Percentiles rank a stretch among this genome's conserved stretches.
phyloP scores from a whole-genome alignment of 2,113 vertebrate species.

The Lontra canadensis region DNA sequence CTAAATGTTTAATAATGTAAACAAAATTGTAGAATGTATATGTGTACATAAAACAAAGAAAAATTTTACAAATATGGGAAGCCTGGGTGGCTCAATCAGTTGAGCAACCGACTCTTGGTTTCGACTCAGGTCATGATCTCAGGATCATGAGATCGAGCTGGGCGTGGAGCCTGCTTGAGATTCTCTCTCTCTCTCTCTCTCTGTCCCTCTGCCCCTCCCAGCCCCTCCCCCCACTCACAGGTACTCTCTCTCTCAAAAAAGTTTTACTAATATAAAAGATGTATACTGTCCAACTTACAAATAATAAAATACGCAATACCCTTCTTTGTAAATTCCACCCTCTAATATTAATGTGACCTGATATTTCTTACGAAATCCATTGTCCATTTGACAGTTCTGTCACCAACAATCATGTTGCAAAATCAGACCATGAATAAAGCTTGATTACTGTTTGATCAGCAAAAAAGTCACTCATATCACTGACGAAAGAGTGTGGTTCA shows the following conservation, averaged over 20 bases:
- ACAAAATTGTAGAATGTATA: neutral
- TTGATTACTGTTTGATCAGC: neutral
- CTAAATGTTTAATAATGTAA: neutral
- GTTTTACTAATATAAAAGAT: neutral
- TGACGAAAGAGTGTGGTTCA: neutral
- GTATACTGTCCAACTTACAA: neutral
- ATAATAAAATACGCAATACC: neutral
- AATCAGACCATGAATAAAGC: neutral
- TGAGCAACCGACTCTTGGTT: neutral
- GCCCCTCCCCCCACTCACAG: neutral
- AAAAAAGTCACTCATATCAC: neutral
- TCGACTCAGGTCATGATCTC: neutral
- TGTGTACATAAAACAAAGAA: neutral
- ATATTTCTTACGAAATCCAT: neutral
- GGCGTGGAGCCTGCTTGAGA: neutral
- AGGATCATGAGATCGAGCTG: neutral
- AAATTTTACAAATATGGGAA: neutral
- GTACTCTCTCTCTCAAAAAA: neutral
- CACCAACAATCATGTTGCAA: neutral
- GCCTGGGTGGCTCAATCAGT: neutral
- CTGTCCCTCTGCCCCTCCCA: neutral
- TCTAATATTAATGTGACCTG: neutral
- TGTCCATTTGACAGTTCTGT: neutral
- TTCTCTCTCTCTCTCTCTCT: neutral
- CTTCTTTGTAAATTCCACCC: neutral